These are phyloP conservation scores for Drosophila simulans DNA, from an alignment of 1,140 invertebrate species.

Conservation along the genomic window DNA sequence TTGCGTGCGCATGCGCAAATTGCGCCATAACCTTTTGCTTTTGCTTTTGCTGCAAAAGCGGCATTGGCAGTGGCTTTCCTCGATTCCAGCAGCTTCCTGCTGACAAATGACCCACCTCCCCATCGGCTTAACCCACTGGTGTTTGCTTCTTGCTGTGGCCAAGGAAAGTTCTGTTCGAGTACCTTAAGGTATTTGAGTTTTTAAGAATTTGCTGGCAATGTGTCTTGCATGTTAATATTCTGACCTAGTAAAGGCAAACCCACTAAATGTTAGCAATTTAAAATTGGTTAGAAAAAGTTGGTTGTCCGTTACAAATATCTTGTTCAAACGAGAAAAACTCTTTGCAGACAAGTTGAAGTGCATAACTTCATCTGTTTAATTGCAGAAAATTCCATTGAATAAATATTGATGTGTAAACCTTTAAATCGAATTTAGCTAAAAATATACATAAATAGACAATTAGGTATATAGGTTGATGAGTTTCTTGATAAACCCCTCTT, in stretches of 20 bases:
- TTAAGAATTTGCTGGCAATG: background rate
- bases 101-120: conserved; percentile 68
- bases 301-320: background rate
- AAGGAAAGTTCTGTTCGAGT: conserved; percentile 11
- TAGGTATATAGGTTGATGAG: too few species aligned
- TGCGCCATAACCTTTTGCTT: conserved; percentile 69
- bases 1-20: conserved; percentile 81
- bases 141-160: conserved; percentile 10
- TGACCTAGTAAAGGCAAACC: background rate
- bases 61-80: conserved; percentile 4
- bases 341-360: background rate
- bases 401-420: too few species aligned
- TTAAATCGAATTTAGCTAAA: too few species aligned
- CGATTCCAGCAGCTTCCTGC: conserved; percentile 63
- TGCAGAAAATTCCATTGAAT: background rate
- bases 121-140: conserved; percentile 37
- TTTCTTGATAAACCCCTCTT: background rate
- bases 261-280: background rate
- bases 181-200: background rate
- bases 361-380: too few species aligned
- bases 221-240: background rate
- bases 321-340: background rate
- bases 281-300: too few species aligned
- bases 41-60: background rate
- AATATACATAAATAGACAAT: too few species aligned